These are phyloP conservation scores for Saturnia pavonia DNA, from an alignment of 2,888 invertebrate species.

Conservation along the genomic window DNA sequence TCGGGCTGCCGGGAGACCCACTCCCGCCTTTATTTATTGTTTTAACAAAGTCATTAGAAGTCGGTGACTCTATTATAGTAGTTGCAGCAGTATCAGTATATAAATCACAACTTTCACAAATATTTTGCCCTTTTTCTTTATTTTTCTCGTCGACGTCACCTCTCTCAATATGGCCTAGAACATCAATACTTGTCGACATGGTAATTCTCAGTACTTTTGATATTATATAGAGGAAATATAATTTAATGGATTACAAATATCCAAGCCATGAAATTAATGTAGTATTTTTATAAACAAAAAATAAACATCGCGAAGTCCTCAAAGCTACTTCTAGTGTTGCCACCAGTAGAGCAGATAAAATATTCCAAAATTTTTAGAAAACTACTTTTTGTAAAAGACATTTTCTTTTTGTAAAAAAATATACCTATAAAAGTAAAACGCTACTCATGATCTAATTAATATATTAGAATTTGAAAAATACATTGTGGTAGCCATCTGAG, in stretches of 20 bases:
- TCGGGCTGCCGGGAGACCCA: not conserved
- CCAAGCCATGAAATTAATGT: conserved; percentile 47
- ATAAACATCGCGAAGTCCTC: conserved; percentile 55
- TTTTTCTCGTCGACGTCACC: conserved; percentile 56
- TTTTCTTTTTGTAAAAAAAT: no score
- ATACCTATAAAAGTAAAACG: no score
- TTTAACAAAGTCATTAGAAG: not conserved
- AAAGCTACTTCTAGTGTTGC: conserved; percentile 20
- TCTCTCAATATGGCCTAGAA: conserved; percentile 50
- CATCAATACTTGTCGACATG: conserved; percentile 56
- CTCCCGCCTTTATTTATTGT: not conserved
- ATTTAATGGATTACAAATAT: conserved; percentile 30
- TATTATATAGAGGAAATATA: conserved; percentile 36
- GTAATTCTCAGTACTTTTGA: conserved; percentile 36
- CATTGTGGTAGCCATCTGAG: no score
- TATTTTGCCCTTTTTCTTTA: conserved; percentile 53
- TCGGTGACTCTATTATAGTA: not conserved
- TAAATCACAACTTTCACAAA: conserved; percentile 51
- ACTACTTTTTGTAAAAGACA: no score
- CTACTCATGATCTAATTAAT: no score
- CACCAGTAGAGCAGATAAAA: not conserved
- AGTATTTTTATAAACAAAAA: conserved; percentile 47
- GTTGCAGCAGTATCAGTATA: conserved; percentile 43
- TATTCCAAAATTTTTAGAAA: no score
- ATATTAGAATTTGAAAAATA: no score